phyloP scores from a whole-genome alignment of 2,797 vertebrate species.

The Epinephelus awoara region DNA sequence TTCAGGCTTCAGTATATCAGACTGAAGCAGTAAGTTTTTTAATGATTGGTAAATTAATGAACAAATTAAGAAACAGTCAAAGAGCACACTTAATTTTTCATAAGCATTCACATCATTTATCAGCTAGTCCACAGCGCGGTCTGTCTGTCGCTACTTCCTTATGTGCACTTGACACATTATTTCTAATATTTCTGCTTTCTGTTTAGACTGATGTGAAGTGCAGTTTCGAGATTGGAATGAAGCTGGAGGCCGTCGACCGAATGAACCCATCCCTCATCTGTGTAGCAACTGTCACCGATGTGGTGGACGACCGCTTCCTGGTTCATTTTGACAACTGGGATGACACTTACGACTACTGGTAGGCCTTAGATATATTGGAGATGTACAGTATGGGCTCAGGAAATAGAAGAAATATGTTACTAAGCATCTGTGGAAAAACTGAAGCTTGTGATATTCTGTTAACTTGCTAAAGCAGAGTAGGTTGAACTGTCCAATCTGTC shows the following conservation, averaged over 20 bases:
- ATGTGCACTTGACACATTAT: neutral
- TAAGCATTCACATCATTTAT: neutral
- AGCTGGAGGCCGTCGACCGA: conserved; percentile 97
- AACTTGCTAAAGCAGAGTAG: neutral
- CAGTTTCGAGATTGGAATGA: conserved; percentile 95
- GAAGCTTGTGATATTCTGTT: neutral
- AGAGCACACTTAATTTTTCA: neutral
- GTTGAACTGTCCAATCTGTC: neutral
- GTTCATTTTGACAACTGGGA: conserved; percentile 99
- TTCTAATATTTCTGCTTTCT: conserved; percentile 33
- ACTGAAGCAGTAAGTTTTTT: neutral
- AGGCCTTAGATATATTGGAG: conserved; percentile 32
- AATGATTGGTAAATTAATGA: neutral
- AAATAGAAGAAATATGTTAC: neutral
- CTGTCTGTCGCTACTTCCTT: conserved; percentile 16
- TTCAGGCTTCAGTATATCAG: neutral
- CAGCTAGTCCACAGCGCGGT: neutral
- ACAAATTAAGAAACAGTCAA: neutral
- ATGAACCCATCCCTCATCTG: conserved; percentile 99
- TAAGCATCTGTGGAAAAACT: neutral
- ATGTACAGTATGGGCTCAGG: neutral
- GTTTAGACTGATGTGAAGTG: conserved; percentile 87
- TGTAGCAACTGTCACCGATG: conserved; percentile 96
- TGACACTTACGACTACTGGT: conserved; percentile 99
- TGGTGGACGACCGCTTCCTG: conserved; percentile 94